phyloP scores from a whole-genome alignment of 2,888 invertebrate species.

The Mesoligia furuncula region DNA sequence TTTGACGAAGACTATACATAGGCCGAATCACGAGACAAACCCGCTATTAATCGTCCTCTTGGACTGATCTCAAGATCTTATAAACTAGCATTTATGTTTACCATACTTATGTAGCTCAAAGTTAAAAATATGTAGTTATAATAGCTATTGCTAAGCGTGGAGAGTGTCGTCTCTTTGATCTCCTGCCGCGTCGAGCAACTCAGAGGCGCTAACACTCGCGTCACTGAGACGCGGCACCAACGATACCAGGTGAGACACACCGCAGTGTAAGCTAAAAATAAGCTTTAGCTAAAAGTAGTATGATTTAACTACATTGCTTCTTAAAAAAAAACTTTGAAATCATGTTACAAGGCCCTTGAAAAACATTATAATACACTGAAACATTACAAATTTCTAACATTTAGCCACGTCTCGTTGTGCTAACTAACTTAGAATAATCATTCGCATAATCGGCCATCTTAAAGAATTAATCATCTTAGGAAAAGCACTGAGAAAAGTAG shows the following conservation, averaged over 20 bases:
- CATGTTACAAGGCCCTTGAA: background rate
- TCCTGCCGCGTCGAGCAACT: slow-evolving; percentile 46
- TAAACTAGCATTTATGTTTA: background rate
- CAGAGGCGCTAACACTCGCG: slow-evolving; percentile 1
- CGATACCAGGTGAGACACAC: background rate
- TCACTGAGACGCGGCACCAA: background rate
- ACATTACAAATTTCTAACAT: background rate
- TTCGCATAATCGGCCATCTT: background rate
- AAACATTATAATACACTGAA: background rate
- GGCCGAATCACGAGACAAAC: background rate
- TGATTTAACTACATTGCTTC: background rate
- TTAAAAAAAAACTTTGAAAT: background rate
- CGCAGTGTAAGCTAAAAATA: background rate
- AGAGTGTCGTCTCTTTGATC: slow-evolving; percentile 55
- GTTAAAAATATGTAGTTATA: slow-evolving; percentile 25
- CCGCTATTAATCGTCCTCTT: background rate
- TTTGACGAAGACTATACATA: too few relatives aligned
- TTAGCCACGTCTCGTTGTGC: background rate
- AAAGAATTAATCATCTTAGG: background rate
- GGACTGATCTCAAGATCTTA: background rate
- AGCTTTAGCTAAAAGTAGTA: background rate
- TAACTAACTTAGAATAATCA: background rate
- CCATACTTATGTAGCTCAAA: background rate
- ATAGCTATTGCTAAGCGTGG: slow-evolving; percentile 39
- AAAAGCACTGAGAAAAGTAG: background rate